These are phyloP conservation scores for Gryllus bimaculatus DNA, from an alignment of 1,140 invertebrate species.

Conservation along the genomic window DNA sequence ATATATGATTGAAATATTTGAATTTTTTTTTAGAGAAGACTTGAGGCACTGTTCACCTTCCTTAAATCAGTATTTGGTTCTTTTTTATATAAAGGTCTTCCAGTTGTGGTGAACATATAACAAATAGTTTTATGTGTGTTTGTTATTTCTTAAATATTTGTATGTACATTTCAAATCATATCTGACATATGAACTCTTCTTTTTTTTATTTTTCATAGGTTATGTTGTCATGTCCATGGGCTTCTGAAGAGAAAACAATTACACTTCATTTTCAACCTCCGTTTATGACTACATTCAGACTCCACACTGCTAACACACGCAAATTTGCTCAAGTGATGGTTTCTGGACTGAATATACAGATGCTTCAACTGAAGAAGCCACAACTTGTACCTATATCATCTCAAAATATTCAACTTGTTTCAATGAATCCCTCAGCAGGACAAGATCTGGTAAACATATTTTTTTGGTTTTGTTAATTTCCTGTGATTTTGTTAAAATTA, in stretches of 20 bases:
- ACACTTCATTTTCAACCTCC: conserved; percentile 71
- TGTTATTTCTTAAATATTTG: too few relatives aligned
- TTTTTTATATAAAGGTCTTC: too few relatives aligned
- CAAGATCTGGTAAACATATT: conserved; percentile 27
- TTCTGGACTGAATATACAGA: conserved; percentile 51
- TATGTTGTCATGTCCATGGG: conserved; percentile 65
- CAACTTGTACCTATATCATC: not conserved
- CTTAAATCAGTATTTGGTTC: too few relatives aligned
- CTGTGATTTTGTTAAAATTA: too few relatives aligned
- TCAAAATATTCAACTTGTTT: conserved; percentile 20
- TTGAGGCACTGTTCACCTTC: too few relatives aligned
- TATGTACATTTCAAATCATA: too few relatives aligned
- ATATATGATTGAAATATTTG: too few relatives aligned
- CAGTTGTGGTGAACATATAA: too few relatives aligned
- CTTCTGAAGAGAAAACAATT: conserved; percentile 52
- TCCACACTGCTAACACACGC: conserved; percentile 69
- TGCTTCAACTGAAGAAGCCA: conserved; percentile 10
- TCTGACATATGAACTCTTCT: not conserved
- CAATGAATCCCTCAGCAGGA: conserved; percentile 20
- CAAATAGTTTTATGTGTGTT: too few relatives aligned
- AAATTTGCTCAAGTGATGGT: conserved; percentile 74
- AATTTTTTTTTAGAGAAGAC: too few relatives aligned
- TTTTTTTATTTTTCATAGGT: conserved; percentile 35
- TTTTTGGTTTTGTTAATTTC: not conserved
- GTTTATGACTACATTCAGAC: conserved; percentile 62